Evolutionary conservation across 2,888 invertebrate species (phyloP).

Genomic region (Acheta domesticus): DNA sequence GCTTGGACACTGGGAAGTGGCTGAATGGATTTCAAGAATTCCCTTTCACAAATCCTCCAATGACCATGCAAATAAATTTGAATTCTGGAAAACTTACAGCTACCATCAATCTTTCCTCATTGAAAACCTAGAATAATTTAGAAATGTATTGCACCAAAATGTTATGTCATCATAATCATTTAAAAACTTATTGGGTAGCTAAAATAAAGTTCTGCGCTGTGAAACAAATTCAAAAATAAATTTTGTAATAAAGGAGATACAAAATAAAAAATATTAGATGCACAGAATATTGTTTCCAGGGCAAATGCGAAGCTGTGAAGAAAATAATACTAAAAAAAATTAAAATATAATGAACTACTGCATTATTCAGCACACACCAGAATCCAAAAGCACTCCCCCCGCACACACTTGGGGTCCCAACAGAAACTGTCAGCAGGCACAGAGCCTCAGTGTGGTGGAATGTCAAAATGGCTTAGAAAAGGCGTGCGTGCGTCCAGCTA

Average conservation of each 20-base stretch:
- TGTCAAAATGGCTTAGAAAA: slow-evolving; percentile 18
- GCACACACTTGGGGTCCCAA: not conserved
- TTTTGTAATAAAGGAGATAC: not conserved
- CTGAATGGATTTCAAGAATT: not conserved
- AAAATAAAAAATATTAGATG: not conserved
- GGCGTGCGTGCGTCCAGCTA: slow-evolving; percentile 18
- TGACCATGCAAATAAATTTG: not conserved
- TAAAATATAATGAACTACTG: not conserved
- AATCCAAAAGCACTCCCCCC: slow-evolving; percentile 6
- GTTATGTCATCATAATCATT: not conserved
- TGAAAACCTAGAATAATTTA: no score
- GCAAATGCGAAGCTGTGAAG: no score
- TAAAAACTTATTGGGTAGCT: not conserved
- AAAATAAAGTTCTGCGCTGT: not conserved
- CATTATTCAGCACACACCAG: not conserved
- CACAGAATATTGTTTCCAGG: no score
- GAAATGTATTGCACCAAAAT: not conserved
- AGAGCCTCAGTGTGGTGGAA: not conserved
- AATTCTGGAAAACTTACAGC: not conserved
- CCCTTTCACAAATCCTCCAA: no score
- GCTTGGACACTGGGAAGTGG: not conserved
- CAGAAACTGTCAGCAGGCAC: not conserved
- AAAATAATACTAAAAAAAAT: no score
- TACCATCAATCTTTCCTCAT: not conserved
- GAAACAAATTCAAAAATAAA: not conserved